Conservation (phyloP, 2,888 invertebrate species). For the Stenoptilia bipunctidactyla region DNA sequence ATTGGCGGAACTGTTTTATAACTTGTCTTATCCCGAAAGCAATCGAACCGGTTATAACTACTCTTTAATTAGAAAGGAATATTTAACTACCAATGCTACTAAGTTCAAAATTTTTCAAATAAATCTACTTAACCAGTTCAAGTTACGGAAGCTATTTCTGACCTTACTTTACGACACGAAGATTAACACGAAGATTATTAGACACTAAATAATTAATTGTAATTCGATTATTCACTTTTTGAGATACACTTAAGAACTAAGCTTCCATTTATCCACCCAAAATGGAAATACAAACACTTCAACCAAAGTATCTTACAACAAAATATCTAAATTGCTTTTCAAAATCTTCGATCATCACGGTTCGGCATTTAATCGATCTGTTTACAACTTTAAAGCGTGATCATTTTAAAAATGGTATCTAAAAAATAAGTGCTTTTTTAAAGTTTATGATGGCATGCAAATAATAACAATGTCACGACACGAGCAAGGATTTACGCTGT, state of each 20-base stretch:
- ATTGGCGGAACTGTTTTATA: background rate
- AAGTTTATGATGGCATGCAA: constrained; percentile 1
- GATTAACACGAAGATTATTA: too few relatives aligned
- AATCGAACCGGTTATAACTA: too few relatives aligned
- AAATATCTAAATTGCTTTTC: constrained; percentile 17
- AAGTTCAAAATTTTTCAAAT: too few relatives aligned
- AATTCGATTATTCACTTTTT: too few relatives aligned
- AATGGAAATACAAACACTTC: constrained; percentile 19
- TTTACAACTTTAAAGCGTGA: background rate
- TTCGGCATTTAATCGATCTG: too few relatives aligned
- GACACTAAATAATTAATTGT: too few relatives aligned
- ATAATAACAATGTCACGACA: background rate
- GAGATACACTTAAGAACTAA: background rate
- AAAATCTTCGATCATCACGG: constrained; percentile 3
- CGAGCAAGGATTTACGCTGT: background rate
- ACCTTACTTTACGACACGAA: too few relatives aligned
- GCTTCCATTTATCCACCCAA: constrained; percentile 13
- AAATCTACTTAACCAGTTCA: too few relatives aligned
- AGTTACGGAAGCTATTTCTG: too few relatives aligned
- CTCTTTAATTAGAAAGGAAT: too few relatives aligned
- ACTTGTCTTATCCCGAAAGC: background rate
- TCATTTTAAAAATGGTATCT: background rate
- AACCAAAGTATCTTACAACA: constrained; percentile 17
- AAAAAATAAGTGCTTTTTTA: background rate
- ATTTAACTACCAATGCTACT: too few relatives aligned